Percentiles rank a stretch among this genome's conserved stretches.
These are phyloP conservation scores for Portevinia maculata DNA, from an alignment of 2,888 invertebrate genomes.

Conservation along the genomic window DNA sequence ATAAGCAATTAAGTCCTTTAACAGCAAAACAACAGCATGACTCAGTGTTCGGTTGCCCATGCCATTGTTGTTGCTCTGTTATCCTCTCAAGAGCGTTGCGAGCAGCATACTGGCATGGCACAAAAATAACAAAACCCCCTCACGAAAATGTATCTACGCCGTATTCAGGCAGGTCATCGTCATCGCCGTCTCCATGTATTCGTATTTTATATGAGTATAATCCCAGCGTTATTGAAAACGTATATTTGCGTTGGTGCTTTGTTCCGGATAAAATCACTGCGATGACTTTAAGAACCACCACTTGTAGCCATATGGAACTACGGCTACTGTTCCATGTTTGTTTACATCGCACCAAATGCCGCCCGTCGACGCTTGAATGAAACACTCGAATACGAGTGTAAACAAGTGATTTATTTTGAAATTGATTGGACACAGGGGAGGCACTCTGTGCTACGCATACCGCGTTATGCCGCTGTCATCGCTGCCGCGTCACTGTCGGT, in stretches of 20 bases:
- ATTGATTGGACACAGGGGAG: slow-evolving; percentile 64
- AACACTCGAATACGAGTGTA: slow-evolving; percentile 64
- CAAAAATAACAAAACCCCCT: not conserved
- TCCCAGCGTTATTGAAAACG: not conserved
- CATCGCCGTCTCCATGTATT: not conserved
- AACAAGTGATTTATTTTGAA: slow-evolving; percentile 71
- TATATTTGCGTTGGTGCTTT: slow-evolving; percentile 31
- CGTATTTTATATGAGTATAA: slow-evolving; percentile 30
- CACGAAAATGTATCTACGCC: slow-evolving; percentile 21
- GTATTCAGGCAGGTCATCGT: slow-evolving; percentile 67
- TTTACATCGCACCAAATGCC: slow-evolving; percentile 69
- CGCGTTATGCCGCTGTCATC: slow-evolving; percentile 35
- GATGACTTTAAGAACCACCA: slow-evolving; percentile 52
- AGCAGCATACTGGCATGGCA: slow-evolving; percentile 37
- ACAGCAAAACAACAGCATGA: slow-evolving; percentile 61
- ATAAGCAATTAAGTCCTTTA: slow-evolving; percentile 73
- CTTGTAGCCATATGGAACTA: slow-evolving; percentile 68
- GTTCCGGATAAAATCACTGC: slow-evolving; percentile 43
- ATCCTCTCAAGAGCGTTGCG: slow-evolving; percentile 54
- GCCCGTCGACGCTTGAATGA: slow-evolving; percentile 51
- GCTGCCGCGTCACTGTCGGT: slow-evolving; percentile 21
- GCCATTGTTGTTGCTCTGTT: slow-evolving; percentile 66
- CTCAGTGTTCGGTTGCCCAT: slow-evolving; percentile 41
- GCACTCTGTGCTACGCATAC: slow-evolving; percentile 10
- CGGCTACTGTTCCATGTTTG: slow-evolving; percentile 35